These are phyloP conservation scores for Dasypus novemcinctus DNA, from an alignment of 2,113 vertebrate species.

Conservation along the genomic window DNA sequence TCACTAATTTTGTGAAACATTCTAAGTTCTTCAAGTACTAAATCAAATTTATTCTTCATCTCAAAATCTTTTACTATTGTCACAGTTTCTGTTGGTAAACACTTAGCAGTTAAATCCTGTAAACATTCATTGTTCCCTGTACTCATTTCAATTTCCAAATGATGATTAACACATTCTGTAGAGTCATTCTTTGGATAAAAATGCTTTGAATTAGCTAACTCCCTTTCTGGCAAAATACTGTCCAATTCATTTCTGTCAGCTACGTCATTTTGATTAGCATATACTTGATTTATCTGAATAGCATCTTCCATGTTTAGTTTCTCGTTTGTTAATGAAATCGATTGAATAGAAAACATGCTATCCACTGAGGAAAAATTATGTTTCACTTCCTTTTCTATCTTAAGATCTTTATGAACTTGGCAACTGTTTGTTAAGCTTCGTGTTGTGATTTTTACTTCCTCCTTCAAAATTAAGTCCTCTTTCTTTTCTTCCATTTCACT, in stretches of 20 bases:
- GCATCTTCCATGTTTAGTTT: conserved; percentile 64
- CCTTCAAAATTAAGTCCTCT: conserved; percentile 39
- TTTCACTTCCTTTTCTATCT: conserved; percentile 10
- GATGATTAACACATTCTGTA: conserved; percentile 71
- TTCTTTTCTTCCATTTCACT: conserved; percentile 13
- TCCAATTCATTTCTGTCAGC: conserved; percentile 73
- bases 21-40: conserved; percentile 88
- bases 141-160: conserved; percentile 75
- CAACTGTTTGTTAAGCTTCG: conserved; percentile 12
- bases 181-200: conserved; percentile 78
- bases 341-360: neutral
- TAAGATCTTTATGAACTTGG: neutral
- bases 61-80: conserved; percentile 79
- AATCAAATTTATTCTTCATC: conserved; percentile 87
- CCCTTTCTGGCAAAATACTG: conserved; percentile 68
- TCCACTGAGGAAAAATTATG: neutral
- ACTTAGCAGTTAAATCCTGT: conserved; percentile 72
- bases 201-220: conserved; percentile 69
- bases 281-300: conserved; percentile 64
- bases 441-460: neutral
- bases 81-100: conserved; percentile 78
- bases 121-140: conserved; percentile 72
- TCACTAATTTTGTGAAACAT: conserved; percentile 88
- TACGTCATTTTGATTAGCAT: conserved; percentile 60
- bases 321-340: conserved; percentile 33